Percentiles rank a stretch among this genome's conserved stretches.
phyloP scores from a whole-genome alignment of 2,113 vertebrate genomes.

The Pantherophis guttatus region DNA sequence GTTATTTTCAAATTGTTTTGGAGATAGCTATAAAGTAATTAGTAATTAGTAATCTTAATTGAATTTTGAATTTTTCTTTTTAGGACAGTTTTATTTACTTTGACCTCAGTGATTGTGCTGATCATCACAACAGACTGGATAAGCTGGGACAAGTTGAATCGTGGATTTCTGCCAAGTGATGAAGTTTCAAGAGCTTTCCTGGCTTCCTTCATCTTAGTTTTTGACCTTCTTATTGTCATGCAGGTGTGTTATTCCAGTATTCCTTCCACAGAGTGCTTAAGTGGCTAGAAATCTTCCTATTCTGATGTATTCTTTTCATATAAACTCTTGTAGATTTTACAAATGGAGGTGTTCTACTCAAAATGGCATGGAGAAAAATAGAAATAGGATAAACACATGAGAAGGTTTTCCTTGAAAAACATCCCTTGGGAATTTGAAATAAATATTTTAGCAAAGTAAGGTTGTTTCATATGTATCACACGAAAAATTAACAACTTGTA shows the following conservation, averaged over 20 bases:
- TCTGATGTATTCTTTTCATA: background rate
- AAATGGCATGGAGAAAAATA: background rate
- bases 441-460: background rate
- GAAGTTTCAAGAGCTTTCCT: constrained; percentile 97
- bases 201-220: constrained; percentile 97
- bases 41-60: background rate
- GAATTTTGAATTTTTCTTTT: constrained; percentile 37
- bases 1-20: background rate
- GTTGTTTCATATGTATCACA: constrained; percentile 19
- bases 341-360: constrained; percentile 32
- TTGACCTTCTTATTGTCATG: constrained; percentile 99
- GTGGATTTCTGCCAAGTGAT: constrained; percentile 95
- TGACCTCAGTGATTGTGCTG: constrained; percentile 93
- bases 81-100: constrained; percentile 90
- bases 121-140: constrained; percentile 99
- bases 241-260: constrained; percentile 80
- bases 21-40: background rate
- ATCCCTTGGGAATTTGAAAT: constrained; percentile 20
- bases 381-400: background rate
- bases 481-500: constrained; percentile 43
- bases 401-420: constrained; percentile 34
- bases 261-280: constrained; percentile 29
- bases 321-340: background rate
- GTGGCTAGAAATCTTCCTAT: background rate
- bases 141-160: constrained; percentile 97